Evolutionary conservation across 2,888 invertebrate species (phyloP), one percentile per base, ranked within the genome.

Genomic region (Cabera pusaria): DNA sequence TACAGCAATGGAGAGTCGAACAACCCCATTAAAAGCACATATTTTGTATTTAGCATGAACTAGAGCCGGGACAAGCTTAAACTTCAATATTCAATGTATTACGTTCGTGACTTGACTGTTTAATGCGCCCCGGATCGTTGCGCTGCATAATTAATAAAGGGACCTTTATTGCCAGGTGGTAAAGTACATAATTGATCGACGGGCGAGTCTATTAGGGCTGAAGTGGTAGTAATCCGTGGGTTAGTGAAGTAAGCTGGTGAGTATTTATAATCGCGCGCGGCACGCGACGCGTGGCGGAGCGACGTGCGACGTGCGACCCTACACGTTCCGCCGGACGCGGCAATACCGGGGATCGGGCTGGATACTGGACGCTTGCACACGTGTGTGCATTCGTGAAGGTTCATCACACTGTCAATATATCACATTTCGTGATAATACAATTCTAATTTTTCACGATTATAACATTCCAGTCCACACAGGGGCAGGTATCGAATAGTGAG

Each of bases 51-150:
- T 37, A 12, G 11, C 36, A 16, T 20, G 38, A 26, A 17, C 7
- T 26, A 24, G 21, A 26, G 24, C 31, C 6, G 34, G 25, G 34
- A 44, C 21, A 8, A 10, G 20, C 28, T 25, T 29, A 24, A 33
- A 33, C 35, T 37, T 28, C 39, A 39, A 45, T 35, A 38, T 27
- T 27, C 40, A 33, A 41, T 42, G 44, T 49, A 27, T 36, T 37
- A 37, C 23, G 36, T 44, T 39, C 44, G 46, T 49, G 49, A 39
- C 44, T 40, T 24, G 37, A 36, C 37, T 49, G 24, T 37, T 48
- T 48, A 48, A 48, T 48, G 28, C 20, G 39, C 29, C 32, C 21
- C 22, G 41, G 44, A 42, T 39, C 27, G 26, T 18, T 4, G 12
- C 11, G 17, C 18, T 35, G 16, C 35, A 42, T 46, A 37, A 44